Base-by-base conservation (phyloP, 92 coral and sea anemone species). In the Epizoanthus stellaris region DNA sequence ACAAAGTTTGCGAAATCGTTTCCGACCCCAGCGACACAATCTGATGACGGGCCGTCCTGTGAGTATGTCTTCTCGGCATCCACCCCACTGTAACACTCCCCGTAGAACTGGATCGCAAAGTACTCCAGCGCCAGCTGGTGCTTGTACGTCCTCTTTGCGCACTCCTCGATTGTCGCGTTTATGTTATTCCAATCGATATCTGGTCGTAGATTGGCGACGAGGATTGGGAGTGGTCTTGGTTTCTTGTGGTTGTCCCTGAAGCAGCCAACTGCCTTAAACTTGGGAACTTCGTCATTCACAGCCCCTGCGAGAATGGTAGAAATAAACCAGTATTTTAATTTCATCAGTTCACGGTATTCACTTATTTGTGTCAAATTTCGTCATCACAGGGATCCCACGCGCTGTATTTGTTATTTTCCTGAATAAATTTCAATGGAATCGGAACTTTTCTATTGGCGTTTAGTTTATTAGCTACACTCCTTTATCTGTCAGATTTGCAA, bases 1-100 rank as follows among this genome's bases (percentile, higher is more conserved):
- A 94, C 93, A 75, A 79, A 94, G 72, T 94, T 89, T 11, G 95
- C 87, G 56, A 63, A 67, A 15, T 47, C 77, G 38, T 67, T 75
- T 11, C 98, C 98, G 43, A 94, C 88, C 34, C 98, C 98, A 1
- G 53, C 53, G 45, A 80, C 77, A 57, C 95, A 91, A 6, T 82
- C 84, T 17, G 39, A 23, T 2, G 98, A 88, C 16, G 85, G 65
- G 9, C 98, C 98, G 67, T 94, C 83, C 65, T 85, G 82, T 81
- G 85, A 72, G 69, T 91, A 94, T 15, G 89, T 88, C 4, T 36
- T 70, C 40, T 87, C 73, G 4, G 93, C 82, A 42, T 82, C 73
- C 30, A 60, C 54, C 0, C 98, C 98, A 52, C 93, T 88, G 93
- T 93, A 94, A 49, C 98, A 94, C 87, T 94, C 98, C 3, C 98